A percentile compares a stretch with the other conserved stretches of the same genome.
Evolutionary conservation across 2,888 invertebrate species (phyloP).

Genomic region (Drosophila eohydei): DNA sequence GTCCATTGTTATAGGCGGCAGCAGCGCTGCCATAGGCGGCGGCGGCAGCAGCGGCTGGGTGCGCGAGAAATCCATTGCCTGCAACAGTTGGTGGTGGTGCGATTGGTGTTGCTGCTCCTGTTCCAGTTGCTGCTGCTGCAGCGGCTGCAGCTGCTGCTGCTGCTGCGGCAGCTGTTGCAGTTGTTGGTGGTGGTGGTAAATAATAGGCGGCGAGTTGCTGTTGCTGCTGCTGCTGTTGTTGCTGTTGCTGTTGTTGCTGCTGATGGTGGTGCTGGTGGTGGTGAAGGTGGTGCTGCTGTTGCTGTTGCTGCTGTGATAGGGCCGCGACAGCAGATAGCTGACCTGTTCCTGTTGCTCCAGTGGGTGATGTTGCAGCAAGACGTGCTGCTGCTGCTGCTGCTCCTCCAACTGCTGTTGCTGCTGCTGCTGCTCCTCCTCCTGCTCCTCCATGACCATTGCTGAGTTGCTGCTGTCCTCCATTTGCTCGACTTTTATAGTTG

Average conservation of each 20-base stretch:
- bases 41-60: slow-evolving; percentile 78
- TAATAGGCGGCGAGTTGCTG: slow-evolving; percentile 65
- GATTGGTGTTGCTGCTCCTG: slow-evolving; percentile 73
- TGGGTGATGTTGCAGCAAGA: slow-evolving; percentile 57
- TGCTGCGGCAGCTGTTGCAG: slow-evolving; percentile 39
- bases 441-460: slow-evolving; percentile 85
- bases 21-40: slow-evolving; percentile 80
- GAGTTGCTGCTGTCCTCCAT: slow-evolving; percentile 79
- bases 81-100: slow-evolving; percentile 69
- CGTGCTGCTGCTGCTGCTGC: slow-evolving; percentile 43
- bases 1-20: slow-evolving; percentile 80
- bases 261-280: slow-evolving; percentile 51
- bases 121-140: slow-evolving; percentile 67
- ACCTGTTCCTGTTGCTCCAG: slow-evolving; percentile 59
- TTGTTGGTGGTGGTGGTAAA: slow-evolving; percentile 52
- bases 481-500: slow-evolving; percentile 80
- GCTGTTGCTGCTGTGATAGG: slow-evolving; percentile 63
- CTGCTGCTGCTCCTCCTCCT: slow-evolving; percentile 76
- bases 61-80: slow-evolving; percentile 81
- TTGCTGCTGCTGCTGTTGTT: slow-evolving; percentile 51
- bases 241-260: slow-evolving; percentile 56
- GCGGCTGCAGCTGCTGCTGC: slow-evolving; percentile 41
- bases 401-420: slow-evolving; percentile 42
- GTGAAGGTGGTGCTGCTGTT: slow-evolving; percentile 60
- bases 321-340: slow-evolving; percentile 61